Evolutionary conservation across 2,113 vertebrate species (phyloP).

Genomic region (Eleginops maclovinus): DNA sequence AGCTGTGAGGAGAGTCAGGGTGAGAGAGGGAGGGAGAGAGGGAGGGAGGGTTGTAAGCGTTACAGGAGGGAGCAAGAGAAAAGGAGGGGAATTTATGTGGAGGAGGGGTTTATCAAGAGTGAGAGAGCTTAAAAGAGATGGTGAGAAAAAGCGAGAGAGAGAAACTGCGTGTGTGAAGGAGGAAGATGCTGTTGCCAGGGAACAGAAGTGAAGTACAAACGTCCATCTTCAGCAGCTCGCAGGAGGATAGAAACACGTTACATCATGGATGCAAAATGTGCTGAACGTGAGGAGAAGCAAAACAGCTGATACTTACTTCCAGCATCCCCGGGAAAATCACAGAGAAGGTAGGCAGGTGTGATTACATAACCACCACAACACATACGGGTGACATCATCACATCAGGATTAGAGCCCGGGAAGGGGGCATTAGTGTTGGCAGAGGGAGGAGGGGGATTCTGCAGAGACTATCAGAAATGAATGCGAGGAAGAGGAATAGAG

Average conservation of each 20-base stretch:
- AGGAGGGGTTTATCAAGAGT: conserved; percentile 61
- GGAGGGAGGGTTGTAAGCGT: conserved; percentile 9
- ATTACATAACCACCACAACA: conserved; percentile 72
- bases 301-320: conserved; percentile 39
- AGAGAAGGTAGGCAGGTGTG: conserved; percentile 68
- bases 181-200: conserved; percentile 84
- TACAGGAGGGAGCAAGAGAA: conserved; percentile 33
- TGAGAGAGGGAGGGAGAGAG: background rate
- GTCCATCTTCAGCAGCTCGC: conserved; percentile 34
- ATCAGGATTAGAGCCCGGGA: conserved; percentile 73
- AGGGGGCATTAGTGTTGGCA: conserved; percentile 47
- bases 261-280: conserved; percentile 34
- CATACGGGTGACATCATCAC: conserved; percentile 72
- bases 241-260: conserved; percentile 1
- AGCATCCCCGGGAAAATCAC: conserved; percentile 7
- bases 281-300: conserved; percentile 17
- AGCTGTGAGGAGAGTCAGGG: conserved; percentile 47
- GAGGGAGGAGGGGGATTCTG: conserved; percentile 36
- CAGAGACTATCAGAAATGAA: conserved; percentile 17
- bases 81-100: conserved; percentile 39
- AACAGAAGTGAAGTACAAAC: conserved; percentile 65
- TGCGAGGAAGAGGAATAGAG: conserved; percentile 5
- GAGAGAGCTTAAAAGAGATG: conserved; percentile 60
- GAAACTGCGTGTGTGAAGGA: conserved; percentile 6
- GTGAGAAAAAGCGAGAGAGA: conserved; percentile 46